Evolutionary conservation across 2,888 invertebrate genomes (phyloP), one percentile per base, ranked within the genome.

Genomic region (Lathronympha strigana): DNA sequence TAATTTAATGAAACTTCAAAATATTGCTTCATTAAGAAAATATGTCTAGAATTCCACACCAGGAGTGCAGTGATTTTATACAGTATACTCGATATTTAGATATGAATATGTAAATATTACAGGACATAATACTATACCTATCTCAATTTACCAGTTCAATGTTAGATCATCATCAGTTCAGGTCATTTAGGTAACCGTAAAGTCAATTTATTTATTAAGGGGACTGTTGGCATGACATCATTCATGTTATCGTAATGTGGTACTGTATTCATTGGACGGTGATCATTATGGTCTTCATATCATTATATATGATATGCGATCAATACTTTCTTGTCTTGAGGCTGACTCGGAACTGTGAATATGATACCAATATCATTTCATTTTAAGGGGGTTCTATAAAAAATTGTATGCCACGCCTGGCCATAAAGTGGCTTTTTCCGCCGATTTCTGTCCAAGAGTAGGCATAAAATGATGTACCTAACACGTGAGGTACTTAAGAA

Each of bases 141-240:
- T n/a, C n/a, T n/a, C 33, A 51, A 19, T 1, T 33, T 33, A 5
- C 13, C n/a, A n/a, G n/a, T 8, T 0, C 23, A 23, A 21, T 21
- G n/a, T 57, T 57, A 43, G 19, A 57, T 43, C 43, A 57, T 43
- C 43, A 43, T 31, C 28, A n/a, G 43, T 31, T 17, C 31, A 43
- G 43, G n/a, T 57, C 43, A 45, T 45, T 31, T 45, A 21, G 19
- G 40, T 28, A 13, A 13, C n/a, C 15, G 21, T 61, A 23, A 61
- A 58, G 15, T 51, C n/a, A 38, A 21, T 38, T 40, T 38, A 28
- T 15, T 50, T 51, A 61, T 61, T n/a, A 40, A 61, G 51, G 17
- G 51, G 51, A 61, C 31, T 25, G 25, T 36, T 40, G 33, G 21
- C 23, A 45, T 62, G 61, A 62, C 33, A 17, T 54, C 36, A 62